Evolutionary conservation across 1,140 invertebrate species (phyloP).

Genomic region (Thrips palmi): DNA sequence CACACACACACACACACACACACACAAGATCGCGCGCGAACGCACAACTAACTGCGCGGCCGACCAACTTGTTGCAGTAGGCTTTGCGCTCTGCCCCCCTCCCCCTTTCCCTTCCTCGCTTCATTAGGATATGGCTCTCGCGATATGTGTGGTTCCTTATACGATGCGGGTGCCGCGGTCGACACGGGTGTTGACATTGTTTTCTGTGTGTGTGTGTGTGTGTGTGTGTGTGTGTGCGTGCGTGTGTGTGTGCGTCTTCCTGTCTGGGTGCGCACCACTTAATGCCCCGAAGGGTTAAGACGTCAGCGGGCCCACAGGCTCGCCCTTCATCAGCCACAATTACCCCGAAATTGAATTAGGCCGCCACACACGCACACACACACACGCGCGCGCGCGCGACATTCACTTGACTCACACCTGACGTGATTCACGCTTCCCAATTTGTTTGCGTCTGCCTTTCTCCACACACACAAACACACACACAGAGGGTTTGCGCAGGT

Average conservation of each 20-base stretch:
- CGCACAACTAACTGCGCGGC: slow-evolving; percentile 5
- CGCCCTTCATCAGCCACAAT: slow-evolving; percentile 1
- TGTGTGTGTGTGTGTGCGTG: slow-evolving; percentile 5
- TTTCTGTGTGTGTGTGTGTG: too few relatives aligned
- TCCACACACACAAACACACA: slow-evolving; percentile 1
- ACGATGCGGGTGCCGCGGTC: too few relatives aligned
- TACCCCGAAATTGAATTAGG: slow-evolving; percentile 3
- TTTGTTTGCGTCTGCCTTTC: background rate
- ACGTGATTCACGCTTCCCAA: slow-evolving; percentile 1
- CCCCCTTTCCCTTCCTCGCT: too few relatives aligned
- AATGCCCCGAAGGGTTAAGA: slow-evolving; percentile 2
- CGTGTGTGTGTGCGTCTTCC: background rate
- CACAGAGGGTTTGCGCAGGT: background rate
- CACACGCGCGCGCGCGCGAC: too few relatives aligned
- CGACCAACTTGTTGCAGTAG: slow-evolving; percentile 10
- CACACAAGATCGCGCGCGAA: background rate
- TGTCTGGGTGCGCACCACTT: background rate
- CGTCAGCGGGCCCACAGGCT: background rate
- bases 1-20: slow-evolving; percentile 7
- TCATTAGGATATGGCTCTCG: too few relatives aligned
- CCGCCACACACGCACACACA: slow-evolving; percentile 2
- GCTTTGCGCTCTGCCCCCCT: slow-evolving; percentile 2
- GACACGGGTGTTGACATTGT: too few relatives aligned
- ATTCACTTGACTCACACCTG: too few relatives aligned
- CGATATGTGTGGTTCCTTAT: too few relatives aligned